Base-by-base conservation (phyloP, 2,113 vertebrate genomes). In the Felis chaus region DNA sequence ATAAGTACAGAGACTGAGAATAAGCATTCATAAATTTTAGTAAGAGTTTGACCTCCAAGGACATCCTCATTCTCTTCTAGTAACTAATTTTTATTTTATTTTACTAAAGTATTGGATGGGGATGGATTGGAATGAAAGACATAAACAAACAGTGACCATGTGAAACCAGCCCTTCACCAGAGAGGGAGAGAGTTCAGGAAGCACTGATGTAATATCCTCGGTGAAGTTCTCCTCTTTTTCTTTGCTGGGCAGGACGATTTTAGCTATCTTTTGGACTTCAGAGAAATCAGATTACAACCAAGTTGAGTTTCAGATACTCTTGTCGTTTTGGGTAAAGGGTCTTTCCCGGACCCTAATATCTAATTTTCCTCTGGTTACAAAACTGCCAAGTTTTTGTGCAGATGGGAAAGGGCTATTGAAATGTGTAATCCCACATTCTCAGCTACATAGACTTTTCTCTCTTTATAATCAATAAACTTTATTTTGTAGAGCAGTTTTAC, bases 141-240 rank as follows among this genome's bases (percentile, higher is more conserved):
- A 76, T 6, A 86, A 78, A 83, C 2, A 86, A 78, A 83, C 2
- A 16, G 29, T 1, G 6, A n/a, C 1, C 11, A 50, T 29, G 7
- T n/a, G 27, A 31, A 71, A 73, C 4, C 19, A 65, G 65, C 14
- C 45, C 41, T 61, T 87, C 31, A 9, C 45, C 11, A 6, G 69
- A 15, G 23, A 73, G 9, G 6, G 21, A 15, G 23, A 68, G 7
- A 11, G 27, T 23, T 12, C 50, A 31, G 69, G 53, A 31, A 81
- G 61, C 3, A 1, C 0, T 11, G 1, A 10, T 13, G 0, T 1
- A 4, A 2, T 3, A 4, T 1, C 4, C 33, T 14, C 0, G 0
- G 3, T 33, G 31, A 53, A 19, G 5, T 3, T 21, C 15, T n/a
- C 31, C 19, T 63, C n/a, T 50, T 81, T 73, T 48, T 76, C 80